A percentile compares a stretch with the other conserved stretches of the same genome.
Evolutionary conservation across 2,113 vertebrate species (phyloP).

Genomic region (Malurus cyaneus): DNA sequence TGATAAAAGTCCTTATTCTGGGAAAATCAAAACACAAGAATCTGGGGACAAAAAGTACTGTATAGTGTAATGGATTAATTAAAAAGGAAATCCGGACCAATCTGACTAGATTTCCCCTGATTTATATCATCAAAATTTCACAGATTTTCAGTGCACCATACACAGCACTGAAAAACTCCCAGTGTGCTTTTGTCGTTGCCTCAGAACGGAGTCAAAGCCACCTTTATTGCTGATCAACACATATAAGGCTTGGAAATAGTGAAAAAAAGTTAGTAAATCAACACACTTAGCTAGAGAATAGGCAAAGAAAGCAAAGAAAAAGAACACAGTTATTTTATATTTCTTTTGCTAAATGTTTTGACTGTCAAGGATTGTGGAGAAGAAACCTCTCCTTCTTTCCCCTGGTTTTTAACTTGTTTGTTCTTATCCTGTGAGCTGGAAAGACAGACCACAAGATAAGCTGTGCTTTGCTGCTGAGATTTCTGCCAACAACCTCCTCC

Average conservation of each 20-base stretch:
- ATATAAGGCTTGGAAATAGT: conserved; percentile 39
- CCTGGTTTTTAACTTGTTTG: conserved; percentile 24
- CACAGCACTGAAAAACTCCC: neutral
- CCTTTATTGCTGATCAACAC: conserved; percentile 33
- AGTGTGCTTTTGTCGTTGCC: neutral
- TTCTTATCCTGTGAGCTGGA: conserved; percentile 14
- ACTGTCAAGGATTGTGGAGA: conserved; percentile 9
- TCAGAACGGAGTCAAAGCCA: neutral
- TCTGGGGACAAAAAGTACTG: neutral
- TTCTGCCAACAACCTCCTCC: conserved; percentile 64
- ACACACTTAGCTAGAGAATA: conserved; percentile 61
- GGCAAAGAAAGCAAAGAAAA: conserved; percentile 61
- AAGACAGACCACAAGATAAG: conserved; percentile 44
- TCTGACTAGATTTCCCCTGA: neutral
- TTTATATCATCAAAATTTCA: conserved; percentile 16
- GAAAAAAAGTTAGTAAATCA: conserved; percentile 62
- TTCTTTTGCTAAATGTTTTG: conserved; percentile 74
- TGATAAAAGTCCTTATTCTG: neutral
- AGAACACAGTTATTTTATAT: conserved; percentile 70
- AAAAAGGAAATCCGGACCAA: neutral
- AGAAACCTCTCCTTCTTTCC: neutral
- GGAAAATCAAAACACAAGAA: neutral
- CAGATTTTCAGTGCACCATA: neutral
- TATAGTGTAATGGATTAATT: neutral
- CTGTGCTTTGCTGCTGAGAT: conserved; percentile 11